Evolutionary conservation across 1,140 invertebrate genomes (phyloP).

Genomic region (Aphis gossypii): DNA sequence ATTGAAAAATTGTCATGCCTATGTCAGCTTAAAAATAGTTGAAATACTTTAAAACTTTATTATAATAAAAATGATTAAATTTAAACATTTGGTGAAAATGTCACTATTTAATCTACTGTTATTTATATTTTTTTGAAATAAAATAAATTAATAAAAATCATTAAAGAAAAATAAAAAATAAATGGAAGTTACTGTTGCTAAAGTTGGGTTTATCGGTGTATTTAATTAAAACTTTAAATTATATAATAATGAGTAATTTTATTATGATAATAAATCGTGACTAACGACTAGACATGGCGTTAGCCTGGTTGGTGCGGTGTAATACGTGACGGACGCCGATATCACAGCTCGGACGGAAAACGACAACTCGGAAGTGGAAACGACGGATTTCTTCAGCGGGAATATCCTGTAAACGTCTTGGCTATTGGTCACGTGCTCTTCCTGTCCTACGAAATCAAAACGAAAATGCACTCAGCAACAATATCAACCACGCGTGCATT

Average conservation of each 20-base stretch:
- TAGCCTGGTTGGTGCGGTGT: not conserved
- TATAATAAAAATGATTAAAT: no score
- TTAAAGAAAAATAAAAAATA: not conserved
- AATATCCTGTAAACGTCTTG: not conserved
- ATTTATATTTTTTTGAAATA: no score
- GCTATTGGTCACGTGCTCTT: constrained; percentile 41
- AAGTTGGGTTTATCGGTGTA: not conserved
- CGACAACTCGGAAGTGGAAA: constrained; percentile 25
- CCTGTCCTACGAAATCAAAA: not conserved
- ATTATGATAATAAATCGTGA: not conserved
- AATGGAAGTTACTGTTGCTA: not conserved
- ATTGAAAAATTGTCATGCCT: no score
- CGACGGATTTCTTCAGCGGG: not conserved
- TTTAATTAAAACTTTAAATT: not conserved
- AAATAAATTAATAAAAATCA: no score
- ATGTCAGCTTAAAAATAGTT: no score
- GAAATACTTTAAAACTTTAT: no score
- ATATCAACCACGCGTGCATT: not conserved
- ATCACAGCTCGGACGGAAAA: constrained; percentile 34
- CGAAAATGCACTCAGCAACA: not conserved
- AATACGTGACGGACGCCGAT: constrained; percentile 40
- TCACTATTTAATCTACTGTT: no score
- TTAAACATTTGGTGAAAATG: no score
- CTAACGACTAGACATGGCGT: not conserved
- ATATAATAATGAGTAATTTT: not conserved